Conservation (phyloP, 2,797 vertebrate species). For the Poeciliopsis turneri region DNA sequence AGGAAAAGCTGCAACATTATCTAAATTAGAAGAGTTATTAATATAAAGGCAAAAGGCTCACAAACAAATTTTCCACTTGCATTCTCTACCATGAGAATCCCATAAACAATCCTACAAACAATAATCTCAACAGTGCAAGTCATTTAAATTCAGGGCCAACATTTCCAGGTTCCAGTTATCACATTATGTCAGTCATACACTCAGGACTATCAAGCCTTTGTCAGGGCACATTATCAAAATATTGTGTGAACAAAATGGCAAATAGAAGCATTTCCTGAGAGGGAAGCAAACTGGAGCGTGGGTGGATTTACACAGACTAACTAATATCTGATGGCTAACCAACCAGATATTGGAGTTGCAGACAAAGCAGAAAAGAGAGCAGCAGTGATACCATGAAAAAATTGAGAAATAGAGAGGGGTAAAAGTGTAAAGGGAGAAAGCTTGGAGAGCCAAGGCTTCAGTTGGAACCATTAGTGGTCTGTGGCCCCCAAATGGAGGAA, state of each 20-base stretch:
- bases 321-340: not conserved
- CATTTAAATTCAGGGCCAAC: not conserved
- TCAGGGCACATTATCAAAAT: not conserved
- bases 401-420: not conserved
- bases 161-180: not conserved
- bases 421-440: not conserved
- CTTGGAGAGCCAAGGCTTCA: not conserved
- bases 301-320: not conserved
- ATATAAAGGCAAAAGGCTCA: not conserved
- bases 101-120: not conserved
- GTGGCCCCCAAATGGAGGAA: not conserved
- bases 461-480: not conserved
- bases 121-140: not conserved
- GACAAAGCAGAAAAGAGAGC: not conserved
- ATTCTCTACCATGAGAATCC: not conserved
- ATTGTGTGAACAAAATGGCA: not conserved
- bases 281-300: not conserved
- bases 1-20: constrained; percentile 1
- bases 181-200: not conserved
- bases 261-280: not conserved
- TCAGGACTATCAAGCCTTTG: not conserved
- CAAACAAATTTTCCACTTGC: not conserved
- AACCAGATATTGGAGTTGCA: not conserved
- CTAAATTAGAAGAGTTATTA: not conserved
- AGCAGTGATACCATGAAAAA: not conserved